These are phyloP conservation scores for Campopleginae sp. DNA, from an alignment of 2,888 invertebrate genomes.

Conservation along the genomic window DNA sequence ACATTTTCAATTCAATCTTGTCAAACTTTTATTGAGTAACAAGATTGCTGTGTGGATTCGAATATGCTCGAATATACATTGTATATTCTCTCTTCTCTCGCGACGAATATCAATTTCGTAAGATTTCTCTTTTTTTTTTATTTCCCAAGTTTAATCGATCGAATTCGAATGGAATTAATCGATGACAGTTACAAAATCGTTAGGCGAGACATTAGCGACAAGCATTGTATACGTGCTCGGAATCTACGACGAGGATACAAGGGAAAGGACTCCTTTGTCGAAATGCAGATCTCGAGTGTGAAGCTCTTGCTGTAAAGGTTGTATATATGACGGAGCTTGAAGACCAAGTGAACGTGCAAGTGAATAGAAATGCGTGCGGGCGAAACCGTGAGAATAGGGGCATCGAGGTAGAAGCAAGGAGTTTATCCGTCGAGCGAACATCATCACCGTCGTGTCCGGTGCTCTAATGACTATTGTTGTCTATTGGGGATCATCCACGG, in stretches of 20 bases:
- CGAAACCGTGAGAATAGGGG: slow-evolving; percentile 32
- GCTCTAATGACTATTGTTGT: slow-evolving; percentile 83
- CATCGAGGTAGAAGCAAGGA: slow-evolving; percentile 60
- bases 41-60: neutral
- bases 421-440: slow-evolving; percentile 74
- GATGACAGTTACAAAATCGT: slow-evolving; percentile 53
- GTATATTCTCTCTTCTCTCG: neutral
- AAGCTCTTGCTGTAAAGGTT: slow-evolving; percentile 39
- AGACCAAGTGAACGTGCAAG: slow-evolving; percentile 53
- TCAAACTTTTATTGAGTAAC: slow-evolving; percentile 3
- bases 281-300: slow-evolving; percentile 63
- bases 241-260: slow-evolving; percentile 32
- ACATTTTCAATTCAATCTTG: slow-evolving; percentile 30
- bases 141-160: slow-evolving; percentile 26
- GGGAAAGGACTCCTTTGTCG: slow-evolving; percentile 71
- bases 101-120: neutral
- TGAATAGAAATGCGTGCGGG: slow-evolving; percentile 55
- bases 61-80: too few species aligned
- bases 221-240: slow-evolving; percentile 42
- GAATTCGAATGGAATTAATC: too few species aligned
- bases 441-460: slow-evolving; percentile 73
- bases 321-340: slow-evolving; percentile 23
- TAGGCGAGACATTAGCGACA: slow-evolving; percentile 33
- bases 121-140: neutral
- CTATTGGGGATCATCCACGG: slow-evolving; percentile 78